phyloP scores from a whole-genome alignment of 2,888 invertebrate genomes.

The Phorcus lineatus region DNA sequence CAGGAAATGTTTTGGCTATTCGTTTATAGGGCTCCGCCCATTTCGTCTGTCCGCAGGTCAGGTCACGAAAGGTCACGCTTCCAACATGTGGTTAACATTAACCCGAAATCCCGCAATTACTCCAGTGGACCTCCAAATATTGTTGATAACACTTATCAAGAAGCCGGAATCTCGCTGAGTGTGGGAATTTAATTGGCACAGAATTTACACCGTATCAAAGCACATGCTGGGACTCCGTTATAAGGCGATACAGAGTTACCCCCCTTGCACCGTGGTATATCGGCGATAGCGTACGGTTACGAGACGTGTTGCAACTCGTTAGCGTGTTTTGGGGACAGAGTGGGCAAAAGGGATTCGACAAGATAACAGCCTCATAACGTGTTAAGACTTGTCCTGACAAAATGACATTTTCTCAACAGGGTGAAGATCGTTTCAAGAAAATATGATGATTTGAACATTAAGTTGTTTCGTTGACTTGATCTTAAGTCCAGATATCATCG shows the following conservation, averaged over 20 bases:
- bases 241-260: neutral
- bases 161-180: neutral
- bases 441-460: too few relatives aligned
- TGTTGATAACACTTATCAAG: slow-evolving; percentile 17
- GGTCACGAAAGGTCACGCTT: neutral
- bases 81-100: slow-evolving; percentile 18
- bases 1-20: too few relatives aligned
- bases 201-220: neutral
- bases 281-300: neutral
- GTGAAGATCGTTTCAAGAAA: too few relatives aligned
- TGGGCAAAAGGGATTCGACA: neutral
- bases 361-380: neutral
- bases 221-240: neutral
- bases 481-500: too few relatives aligned
- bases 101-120: neutral
- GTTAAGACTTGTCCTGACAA: too few relatives aligned
- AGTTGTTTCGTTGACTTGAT: too few relatives aligned
- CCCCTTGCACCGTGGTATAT: neutral
- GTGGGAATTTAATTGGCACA: slow-evolving; percentile 20
- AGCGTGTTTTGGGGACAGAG: neutral
- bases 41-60: neutral
- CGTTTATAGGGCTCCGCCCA: too few relatives aligned
- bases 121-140: neutral
- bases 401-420: too few relatives aligned
- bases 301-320: neutral